Base-by-base conservation (phyloP, 2,888 invertebrate species). In the Phytoseiulus persimilis region DNA sequence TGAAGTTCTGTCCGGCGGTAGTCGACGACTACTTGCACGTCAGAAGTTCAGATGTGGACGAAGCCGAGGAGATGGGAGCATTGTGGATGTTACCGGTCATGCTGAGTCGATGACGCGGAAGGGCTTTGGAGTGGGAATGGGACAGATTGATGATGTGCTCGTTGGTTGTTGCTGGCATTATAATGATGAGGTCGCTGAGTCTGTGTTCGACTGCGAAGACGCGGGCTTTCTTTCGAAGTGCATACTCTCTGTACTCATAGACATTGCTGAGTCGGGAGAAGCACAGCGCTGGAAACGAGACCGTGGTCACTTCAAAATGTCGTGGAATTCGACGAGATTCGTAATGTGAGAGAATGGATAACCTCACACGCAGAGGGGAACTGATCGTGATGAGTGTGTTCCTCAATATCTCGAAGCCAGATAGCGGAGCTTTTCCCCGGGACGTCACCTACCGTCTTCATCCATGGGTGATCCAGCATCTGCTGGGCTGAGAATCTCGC, bases 401-500 rank as follows among this genome's bases (percentile, higher is more conserved):
- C 83, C 31, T 83, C 31, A n/a, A n/a, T n/a, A n/a, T n/a, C n/a
- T n/a, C n/a, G n/a, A n/a, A n/a, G n/a, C n/a, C n/a, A n/a, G n/a
- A n/a, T n/a, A n/a, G n/a, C n/a, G n/a, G n/a, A n/a, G n/a, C n/a
- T n/a, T n/a, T n/a, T n/a, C n/a, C n/a, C n/a, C n/a, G n/a, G n/a
- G n/a, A n/a, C n/a, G n/a, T n/a, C 3, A 11, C 93, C 93, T 94
- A 93, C 94, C 83, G 94, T 94, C 90, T 95, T 94, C 90, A 93
- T 92, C 98, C 98, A 98, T 83, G 96, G 96, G 93, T 98, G 97
- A 92, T 96, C 96, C 32, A 98, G 94, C 90, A 98, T 96, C 92
- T 98, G 97, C 92, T 96, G 96, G n/a, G 97, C 97, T 89, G 96
- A 95, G 92, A 96, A 96, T 91, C 99, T 94, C 90, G 96, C 94